Evolutionary conservation across 2,888 invertebrate genomes (phyloP), one percentile per base, ranked within the genome.

Genomic region (Dicranocentrus wangi): DNA sequence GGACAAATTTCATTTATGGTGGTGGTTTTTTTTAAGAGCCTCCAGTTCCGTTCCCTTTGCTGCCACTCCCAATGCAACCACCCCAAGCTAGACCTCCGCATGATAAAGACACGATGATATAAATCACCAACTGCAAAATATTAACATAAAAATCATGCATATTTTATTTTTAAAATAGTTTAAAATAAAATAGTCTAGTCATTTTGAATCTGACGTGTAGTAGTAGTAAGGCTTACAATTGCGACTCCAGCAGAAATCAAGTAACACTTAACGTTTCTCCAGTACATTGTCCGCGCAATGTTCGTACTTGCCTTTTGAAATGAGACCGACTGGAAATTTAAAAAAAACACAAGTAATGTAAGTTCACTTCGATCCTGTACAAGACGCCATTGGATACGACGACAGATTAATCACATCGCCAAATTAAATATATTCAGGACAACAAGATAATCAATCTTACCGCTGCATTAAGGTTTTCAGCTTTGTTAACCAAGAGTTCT

Each of bases 201-300:
- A n/a, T n/a, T n/a, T n/a, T n/a, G n/a, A n/a, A n/a, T n/a, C n/a
- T n/a, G n/a, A n/a, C n/a, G n/a, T n/a, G n/a, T n/a, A n/a, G n/a
- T n/a, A n/a, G n/a, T n/a, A n/a, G n/a, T n/a, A n/a, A 19, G 19
- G 21, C 91, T 90, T 87, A 93, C 93, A 85, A 93, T 90, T 63
- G 94, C 89, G 70, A 93, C 90, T 2, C 90, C 88, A 23, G 90
- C 92, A 85, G 93, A 90, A 83, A 96, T 92, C 13, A 94, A 91
- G 87, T 96, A 96, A 88, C 97, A 91, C 89, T 97, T 97, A 17
- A 97, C 92, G 88, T 96, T 97, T 89, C 97, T 96, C 96, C 96
- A 97, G 89, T 95, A 97, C 89, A 97, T 91, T 17, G 95, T 93
- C 51, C 96, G 91, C 42, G 95, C 95, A 82, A 98, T 89, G 84